Evolutionary conservation across 2,888 invertebrate species (phyloP).

Genomic region (Pseudococcus longispinus): DNA sequence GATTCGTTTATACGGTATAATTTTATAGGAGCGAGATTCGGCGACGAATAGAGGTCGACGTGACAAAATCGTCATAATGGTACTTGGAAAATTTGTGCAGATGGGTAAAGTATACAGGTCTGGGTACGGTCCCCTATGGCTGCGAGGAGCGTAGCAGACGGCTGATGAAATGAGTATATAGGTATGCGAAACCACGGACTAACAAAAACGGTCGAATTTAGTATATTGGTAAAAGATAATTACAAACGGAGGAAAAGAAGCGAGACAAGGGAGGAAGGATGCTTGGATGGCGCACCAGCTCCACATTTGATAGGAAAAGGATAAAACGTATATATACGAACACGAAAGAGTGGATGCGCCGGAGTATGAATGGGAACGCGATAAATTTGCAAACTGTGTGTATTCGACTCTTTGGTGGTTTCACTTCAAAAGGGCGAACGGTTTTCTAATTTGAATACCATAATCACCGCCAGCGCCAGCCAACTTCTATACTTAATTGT

Average conservation of each 20-base stretch:
- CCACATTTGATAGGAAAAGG: background rate
- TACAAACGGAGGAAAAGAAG: background rate
- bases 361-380: background rate
- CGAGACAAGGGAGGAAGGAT: background rate
- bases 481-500: background rate
- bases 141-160: background rate
- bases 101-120: background rate
- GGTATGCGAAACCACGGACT: background rate
- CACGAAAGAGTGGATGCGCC: background rate
- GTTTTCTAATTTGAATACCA: slow-evolving; percentile 13
- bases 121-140: background rate
- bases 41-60: background rate
- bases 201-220: background rate
- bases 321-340: background rate
- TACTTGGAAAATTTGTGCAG: background rate
- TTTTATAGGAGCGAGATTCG: background rate
- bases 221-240: background rate
- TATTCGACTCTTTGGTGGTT: slow-evolving; percentile 12
- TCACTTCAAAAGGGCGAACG: slow-evolving; percentile 9
- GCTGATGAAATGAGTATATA: background rate
- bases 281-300: background rate
- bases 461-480: background rate
- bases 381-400: background rate
- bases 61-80: background rate
- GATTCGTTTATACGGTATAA: background rate